A percentile compares a stretch with the other conserved stretches of the same genome.
phyloP scores from a whole-genome alignment of 2,797 vertebrate species.

The Melanitta fusca region DNA sequence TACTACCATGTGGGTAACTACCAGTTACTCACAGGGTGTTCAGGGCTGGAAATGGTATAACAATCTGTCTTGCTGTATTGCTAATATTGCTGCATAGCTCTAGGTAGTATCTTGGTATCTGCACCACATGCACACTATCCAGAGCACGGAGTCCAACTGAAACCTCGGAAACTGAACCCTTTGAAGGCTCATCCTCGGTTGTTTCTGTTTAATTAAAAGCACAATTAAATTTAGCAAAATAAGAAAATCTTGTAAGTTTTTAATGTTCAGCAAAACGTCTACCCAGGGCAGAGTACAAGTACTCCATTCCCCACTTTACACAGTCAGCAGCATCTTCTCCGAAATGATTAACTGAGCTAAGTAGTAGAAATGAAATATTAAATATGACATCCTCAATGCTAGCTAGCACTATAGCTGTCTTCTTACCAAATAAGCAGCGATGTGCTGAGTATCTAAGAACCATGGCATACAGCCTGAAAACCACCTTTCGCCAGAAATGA shows the following conservation, averaged over 20 bases:
- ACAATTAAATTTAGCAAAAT: background rate
- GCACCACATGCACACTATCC: background rate
- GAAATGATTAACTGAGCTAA: background rate
- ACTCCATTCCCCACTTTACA: background rate
- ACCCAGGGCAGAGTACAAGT: background rate
- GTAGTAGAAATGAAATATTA: background rate
- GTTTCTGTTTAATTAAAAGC: background rate
- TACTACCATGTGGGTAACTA: background rate
- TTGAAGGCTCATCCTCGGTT: background rate
- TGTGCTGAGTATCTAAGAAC: background rate
- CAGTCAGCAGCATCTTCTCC: conserved; percentile 8
- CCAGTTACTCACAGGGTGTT: background rate
- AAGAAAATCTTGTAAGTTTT: background rate
- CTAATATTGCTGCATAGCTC: background rate
- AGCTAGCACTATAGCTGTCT: background rate
- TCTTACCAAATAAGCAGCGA: background rate
- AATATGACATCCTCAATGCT: background rate
- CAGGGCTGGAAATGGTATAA: background rate
- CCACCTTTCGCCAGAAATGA: background rate
- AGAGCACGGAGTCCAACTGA: background rate
- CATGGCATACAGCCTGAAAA: background rate
- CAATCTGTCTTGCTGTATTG: background rate
- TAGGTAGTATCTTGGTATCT: background rate
- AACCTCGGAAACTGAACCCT: background rate
- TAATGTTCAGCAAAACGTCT: background rate